A percentile compares a stretch with the other conserved stretches of the same genome.
phyloP scores from a whole-genome alignment of 2,113 vertebrate species.

The Zosterops hypoxanthus region DNA sequence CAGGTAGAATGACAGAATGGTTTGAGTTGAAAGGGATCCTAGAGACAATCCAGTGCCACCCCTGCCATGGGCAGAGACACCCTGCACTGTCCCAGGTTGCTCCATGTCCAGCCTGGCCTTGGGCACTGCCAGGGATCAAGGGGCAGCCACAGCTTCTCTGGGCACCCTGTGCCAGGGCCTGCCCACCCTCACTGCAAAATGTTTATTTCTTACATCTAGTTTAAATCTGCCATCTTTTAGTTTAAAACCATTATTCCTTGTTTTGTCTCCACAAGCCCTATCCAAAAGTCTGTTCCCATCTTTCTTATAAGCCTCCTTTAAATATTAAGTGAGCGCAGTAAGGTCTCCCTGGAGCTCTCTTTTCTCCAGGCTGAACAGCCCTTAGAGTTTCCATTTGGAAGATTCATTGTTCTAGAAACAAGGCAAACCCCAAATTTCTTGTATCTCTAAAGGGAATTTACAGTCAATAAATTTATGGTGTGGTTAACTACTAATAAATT shows the following conservation, averaged over 20 bases:
- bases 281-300: background rate
- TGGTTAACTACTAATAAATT: background rate
- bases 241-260: background rate
- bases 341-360: background rate
- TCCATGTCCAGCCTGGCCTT: background rate
- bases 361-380: background rate
- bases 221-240: background rate
- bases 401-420: background rate
- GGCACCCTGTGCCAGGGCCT: background rate
- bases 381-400: background rate
- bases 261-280: accelerated
- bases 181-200: accelerated
- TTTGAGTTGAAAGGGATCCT: background rate
- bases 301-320: background rate
- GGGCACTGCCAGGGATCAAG: background rate
- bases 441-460: background rate
- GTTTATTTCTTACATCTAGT: background rate
- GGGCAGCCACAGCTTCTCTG: background rate
- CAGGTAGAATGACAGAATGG: background rate
- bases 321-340: accelerated
- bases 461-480: background rate
- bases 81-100: accelerated
- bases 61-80: background rate
- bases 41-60: background rate
- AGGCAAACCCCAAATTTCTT: background rate